Evolutionary conservation across 2,113 vertebrate species (phyloP).

Genomic region (Lepus timidus): DNA sequence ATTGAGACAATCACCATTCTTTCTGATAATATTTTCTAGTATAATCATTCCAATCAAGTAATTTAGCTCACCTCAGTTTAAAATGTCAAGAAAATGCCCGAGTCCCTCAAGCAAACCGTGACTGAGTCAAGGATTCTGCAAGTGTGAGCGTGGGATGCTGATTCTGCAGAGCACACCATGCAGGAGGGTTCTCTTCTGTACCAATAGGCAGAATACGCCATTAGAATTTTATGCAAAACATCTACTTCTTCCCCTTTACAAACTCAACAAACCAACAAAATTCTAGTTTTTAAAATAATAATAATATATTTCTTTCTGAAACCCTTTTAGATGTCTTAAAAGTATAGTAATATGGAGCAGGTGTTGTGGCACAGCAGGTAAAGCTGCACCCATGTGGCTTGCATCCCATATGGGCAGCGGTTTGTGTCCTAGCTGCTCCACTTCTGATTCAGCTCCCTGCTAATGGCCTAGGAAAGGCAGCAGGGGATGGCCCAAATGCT

Average conservation of each 20-base stretch:
- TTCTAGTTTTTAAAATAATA: not conserved
- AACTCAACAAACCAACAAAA: constrained; percentile 19
- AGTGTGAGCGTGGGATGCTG: not conserved
- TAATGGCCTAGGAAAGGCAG: no score
- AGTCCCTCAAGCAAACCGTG: not conserved
- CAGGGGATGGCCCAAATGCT: no score
- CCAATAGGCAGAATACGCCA: not conserved
- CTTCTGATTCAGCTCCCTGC: no score
- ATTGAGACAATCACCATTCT: not conserved
- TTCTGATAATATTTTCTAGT: constrained; percentile 31
- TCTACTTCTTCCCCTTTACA: not conserved
- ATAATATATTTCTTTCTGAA: constrained; percentile 1
- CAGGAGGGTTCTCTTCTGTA: not conserved
- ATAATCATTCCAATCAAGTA: constrained; percentile 5
- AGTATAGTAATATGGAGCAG: not conserved
- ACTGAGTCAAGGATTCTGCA: not conserved
- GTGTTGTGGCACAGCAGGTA: no score
- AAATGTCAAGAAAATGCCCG: not conserved
- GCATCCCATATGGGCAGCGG: no score
- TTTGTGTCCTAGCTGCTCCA: no score
- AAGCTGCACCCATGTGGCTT: no score
- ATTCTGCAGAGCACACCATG: not conserved
- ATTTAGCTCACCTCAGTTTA: not conserved
- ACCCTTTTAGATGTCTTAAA: not conserved
- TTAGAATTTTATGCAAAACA: not conserved